Conservation (phyloP, 2,113 vertebrate genomes). For the Pseudonaja textilis region DNA sequence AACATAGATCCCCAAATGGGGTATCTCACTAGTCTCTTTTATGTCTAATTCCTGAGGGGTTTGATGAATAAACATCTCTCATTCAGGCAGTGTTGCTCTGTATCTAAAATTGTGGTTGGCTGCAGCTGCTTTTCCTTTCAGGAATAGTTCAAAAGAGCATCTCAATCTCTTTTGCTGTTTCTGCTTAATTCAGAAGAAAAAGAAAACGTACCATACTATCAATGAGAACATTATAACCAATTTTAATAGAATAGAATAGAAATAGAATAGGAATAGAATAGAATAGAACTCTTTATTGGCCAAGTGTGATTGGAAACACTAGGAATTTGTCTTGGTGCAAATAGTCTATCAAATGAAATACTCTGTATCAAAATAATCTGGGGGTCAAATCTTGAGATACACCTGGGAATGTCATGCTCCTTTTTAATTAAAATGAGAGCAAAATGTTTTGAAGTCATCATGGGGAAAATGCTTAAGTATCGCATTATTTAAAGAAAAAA, state of each 20-base stretch:
- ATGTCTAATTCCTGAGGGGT: not conserved
- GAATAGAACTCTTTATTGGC: too few relatives aligned
- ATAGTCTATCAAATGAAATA: not conserved
- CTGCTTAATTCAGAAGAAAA: not conserved
- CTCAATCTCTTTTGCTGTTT: not conserved
- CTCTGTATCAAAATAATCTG: not conserved
- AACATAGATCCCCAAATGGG: not conserved
- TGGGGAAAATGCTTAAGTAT: not conserved
- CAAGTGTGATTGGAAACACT: too few relatives aligned
- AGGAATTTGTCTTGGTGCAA: too few relatives aligned
- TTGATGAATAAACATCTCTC: not conserved
- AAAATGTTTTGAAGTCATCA: not conserved
- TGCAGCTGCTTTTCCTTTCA: not conserved
- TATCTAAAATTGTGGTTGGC: not conserved
- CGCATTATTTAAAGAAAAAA: not conserved
- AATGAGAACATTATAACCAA: not conserved
- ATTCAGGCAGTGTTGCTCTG: not conserved
- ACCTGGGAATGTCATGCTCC: not conserved
- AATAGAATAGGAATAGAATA: too few relatives aligned
- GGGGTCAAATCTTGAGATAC: not conserved
- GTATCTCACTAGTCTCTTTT: not conserved
- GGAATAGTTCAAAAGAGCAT: not conserved
- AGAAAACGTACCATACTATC: not conserved
- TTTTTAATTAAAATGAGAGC: too few relatives aligned
- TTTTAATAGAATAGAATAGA: not conserved